These are phyloP conservation scores for Meleagris gallopavo DNA, from an alignment of 2,113 vertebrate species.

Conservation along the genomic window DNA sequence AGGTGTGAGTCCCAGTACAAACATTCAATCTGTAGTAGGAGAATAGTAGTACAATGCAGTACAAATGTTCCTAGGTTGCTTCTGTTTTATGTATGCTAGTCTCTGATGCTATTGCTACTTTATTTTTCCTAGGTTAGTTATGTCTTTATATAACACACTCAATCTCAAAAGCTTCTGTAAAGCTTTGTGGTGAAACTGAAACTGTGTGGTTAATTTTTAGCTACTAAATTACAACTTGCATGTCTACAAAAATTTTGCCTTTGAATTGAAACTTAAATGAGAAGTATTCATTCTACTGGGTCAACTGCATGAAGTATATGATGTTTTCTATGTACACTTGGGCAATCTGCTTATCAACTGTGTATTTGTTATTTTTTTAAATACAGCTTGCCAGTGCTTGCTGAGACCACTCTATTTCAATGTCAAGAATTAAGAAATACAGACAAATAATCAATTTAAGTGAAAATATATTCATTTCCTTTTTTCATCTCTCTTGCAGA, in stretches of 20 bases:
- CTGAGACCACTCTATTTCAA: background rate
- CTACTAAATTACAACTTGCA: background rate
- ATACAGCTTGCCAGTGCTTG: background rate
- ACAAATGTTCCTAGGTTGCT: background rate
- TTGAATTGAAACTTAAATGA: background rate
- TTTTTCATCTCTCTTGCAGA: slow-evolving; percentile 80
- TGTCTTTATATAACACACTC: background rate
- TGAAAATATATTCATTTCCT: background rate
- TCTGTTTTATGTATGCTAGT: background rate
- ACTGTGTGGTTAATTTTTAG: background rate
- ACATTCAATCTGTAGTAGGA: background rate
- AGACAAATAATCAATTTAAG: background rate
- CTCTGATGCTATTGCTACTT: background rate
- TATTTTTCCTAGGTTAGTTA: background rate
- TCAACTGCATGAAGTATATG: background rate
- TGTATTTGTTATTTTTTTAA: background rate
- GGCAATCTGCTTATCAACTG: background rate
- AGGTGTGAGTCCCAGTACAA: background rate
- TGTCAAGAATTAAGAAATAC: background rate
- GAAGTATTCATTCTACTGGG: background rate
- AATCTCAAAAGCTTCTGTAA: background rate
- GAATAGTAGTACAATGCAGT: background rate
- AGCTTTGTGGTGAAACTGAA: background rate
- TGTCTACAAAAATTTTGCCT: background rate
- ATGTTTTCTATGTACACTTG: background rate